Base-by-base conservation (phyloP, 1,140 invertebrate genomes). In the Nomia melanderi region DNA sequence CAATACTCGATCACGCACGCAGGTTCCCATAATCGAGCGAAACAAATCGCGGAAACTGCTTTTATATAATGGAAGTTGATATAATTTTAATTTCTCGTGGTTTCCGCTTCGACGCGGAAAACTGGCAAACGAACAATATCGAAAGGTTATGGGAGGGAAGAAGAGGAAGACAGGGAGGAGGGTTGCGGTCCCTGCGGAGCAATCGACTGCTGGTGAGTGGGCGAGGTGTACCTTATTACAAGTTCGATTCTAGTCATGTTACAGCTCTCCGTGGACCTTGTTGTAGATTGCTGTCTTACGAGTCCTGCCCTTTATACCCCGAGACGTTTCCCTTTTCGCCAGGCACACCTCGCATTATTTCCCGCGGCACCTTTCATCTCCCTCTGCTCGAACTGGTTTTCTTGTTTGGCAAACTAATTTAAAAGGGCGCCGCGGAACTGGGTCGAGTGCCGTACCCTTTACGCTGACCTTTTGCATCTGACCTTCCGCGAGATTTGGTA, bases 171-270 rank as follows among this genome's bases (percentile, higher is more conserved):
- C 25, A 31, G 14, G 41, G 20, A 14, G 57, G 33, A 70, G 67
- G 69, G 44, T 50, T 33, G 56, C 44, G 54, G 59, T 88, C 87
- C 82, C 86, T 36, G n/a, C 54, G 78, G 87, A 65, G 84, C 84
- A 84, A 82, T 88, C 73, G 84, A 75, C 74, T 79, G 82, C 73
- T 78, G 76, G 80, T 70, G 85, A 87, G 79, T 79, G 82, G 78
- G 76, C 77, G 76, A 79, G 67, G 74, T 80, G 77, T 86, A 88
- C 82, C 87, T 88, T 89, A 90, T 90, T 89, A 88, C 88, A 89
- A 90, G 88, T 89, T 90, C 88, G 88, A 90, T 90, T 90, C 83
- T 80, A 84, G 82, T 67, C 62, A 82, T 67, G 84, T 88, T 90
- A 88, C 87, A 83, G 81, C 81, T 71, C 85, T 87, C 87, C 47